Evolutionary conservation across 2,113 vertebrate genomes (phyloP), one percentile per base, ranked within the genome.

Genomic region (Pleuronectes platessa): DNA sequence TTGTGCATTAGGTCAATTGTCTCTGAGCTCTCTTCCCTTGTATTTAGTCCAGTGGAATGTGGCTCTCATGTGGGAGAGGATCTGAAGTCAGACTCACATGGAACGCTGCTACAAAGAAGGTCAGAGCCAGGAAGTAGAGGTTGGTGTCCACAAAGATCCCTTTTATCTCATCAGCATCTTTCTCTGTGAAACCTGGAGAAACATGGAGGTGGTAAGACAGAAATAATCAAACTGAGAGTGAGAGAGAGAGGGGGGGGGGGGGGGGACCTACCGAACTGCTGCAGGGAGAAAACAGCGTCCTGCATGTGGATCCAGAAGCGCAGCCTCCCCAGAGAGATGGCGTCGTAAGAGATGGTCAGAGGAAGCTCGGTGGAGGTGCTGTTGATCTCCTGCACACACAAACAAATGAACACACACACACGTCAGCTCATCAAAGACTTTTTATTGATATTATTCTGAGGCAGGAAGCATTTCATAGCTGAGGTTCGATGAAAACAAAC

Each of bases 231-330:
- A 31, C 31, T 7, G 31, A 31, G 31, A 7, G 31, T 31, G 31
- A 31, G 31, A 31, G 31, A 31, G 31, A 31, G 31, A 31, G 6
- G 7, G 1, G 5, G 31, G 2, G 56, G 14, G 20, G n/a, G 9
- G 15, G 53, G 12, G 24, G 59, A 27, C 94, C 14, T 92, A 98
- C 98, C 98, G 15, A 99, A 98, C 73, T 98, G 97, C 84, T 98
- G 97, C 55, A 99, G 93, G 3, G 98, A 98, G 78, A 94, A 96
- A 24, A 99, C 96, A 0, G 98, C 98, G 1, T 99, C 97, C 92
- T 99, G 98, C 98, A 99, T 99, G 88, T 99, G 98, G 86, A 98
- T 98, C 98, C 98, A 99, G 92, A 99, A 97, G 27, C 98, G 85
- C 7, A 99, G 95, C 67, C 95, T 95, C 17, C 98, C 97, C 85